These are phyloP conservation scores for Sycophila sp. DNA, from an alignment of 1,140 invertebrate species.

Conservation along the genomic window DNA sequence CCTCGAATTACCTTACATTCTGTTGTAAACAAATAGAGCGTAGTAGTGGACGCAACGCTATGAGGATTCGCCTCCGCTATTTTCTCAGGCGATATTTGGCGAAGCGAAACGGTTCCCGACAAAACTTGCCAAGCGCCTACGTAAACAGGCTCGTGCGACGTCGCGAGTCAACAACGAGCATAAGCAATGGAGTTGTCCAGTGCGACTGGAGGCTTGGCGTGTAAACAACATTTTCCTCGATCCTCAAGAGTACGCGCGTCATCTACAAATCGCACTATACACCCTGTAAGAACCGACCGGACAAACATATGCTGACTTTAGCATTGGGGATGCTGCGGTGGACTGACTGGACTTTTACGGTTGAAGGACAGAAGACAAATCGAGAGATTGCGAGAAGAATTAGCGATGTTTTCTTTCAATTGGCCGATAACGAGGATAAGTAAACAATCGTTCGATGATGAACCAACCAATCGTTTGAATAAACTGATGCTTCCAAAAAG, in stretches of 20 bases:
- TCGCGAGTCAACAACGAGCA: not conserved
- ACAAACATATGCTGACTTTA: not conserved
- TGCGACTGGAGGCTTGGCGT: not conserved
- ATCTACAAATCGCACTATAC: not conserved
- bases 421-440: too few species aligned
- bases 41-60: too few species aligned
- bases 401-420: conserved; percentile 4
- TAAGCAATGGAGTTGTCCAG: conserved; percentile 3
- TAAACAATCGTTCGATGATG: not conserved
- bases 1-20: too few species aligned
- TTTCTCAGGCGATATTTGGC: conserved; percentile 33
- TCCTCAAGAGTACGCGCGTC: not conserved
- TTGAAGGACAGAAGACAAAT: not conserved
- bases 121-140: conserved; percentile 10
- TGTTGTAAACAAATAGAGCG: too few species aligned
- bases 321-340: not conserved
- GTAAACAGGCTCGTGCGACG: not conserved
- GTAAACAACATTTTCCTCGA: conserved; percentile 12
- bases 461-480: not conserved
- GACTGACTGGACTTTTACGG: too few species aligned
- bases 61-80: too few species aligned
- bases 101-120: conserved; percentile 13
- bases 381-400: conserved; percentile 1
- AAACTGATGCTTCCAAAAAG: too few species aligned
- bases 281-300: not conserved